A percentile compares a stretch with the other conserved stretches of the same genome.
phyloP scores from a whole-genome alignment of 2,797 vertebrate species.

The Urophycis tenuis region DNA sequence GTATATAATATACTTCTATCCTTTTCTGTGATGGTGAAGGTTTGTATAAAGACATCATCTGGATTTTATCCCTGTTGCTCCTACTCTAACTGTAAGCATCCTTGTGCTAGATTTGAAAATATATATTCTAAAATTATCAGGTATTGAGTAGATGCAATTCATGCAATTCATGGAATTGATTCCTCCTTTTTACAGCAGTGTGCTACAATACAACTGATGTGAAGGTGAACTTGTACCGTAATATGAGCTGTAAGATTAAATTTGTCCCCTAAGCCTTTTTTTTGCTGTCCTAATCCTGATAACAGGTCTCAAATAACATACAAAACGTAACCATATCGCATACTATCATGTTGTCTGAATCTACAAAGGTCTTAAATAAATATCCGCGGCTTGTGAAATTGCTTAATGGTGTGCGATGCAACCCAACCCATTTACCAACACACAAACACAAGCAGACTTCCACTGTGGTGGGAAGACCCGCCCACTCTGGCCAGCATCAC shows the following conservation, averaged over 20 bases:
- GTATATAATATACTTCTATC: no score
- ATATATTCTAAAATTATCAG: neutral
- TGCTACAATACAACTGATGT: neutral
- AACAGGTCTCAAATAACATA: neutral
- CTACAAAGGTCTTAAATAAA: neutral
- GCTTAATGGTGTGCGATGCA: neutral
- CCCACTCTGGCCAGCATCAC: neutral
- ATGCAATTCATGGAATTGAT: no score
- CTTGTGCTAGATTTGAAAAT: neutral
- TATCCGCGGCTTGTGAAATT: neutral
- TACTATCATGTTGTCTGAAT: neutral
- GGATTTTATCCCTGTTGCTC: neutral
- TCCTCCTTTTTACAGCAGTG: neutral
- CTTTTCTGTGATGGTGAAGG: no score
- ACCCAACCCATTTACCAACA: neutral
- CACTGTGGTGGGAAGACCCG: neutral
- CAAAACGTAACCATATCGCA: neutral
- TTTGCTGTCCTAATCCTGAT: neutral
- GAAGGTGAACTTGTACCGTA: neutral
- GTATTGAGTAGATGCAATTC: neutral
- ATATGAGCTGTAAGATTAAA: neutral
- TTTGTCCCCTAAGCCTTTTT: neutral
- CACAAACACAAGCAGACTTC: neutral
- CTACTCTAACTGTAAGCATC: neutral
- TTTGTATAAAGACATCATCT: no score